Evolutionary conservation across 2,888 invertebrate species (phyloP), one percentile per base, ranked within the genome.

Genomic region (Mythimna albipuncta): DNA sequence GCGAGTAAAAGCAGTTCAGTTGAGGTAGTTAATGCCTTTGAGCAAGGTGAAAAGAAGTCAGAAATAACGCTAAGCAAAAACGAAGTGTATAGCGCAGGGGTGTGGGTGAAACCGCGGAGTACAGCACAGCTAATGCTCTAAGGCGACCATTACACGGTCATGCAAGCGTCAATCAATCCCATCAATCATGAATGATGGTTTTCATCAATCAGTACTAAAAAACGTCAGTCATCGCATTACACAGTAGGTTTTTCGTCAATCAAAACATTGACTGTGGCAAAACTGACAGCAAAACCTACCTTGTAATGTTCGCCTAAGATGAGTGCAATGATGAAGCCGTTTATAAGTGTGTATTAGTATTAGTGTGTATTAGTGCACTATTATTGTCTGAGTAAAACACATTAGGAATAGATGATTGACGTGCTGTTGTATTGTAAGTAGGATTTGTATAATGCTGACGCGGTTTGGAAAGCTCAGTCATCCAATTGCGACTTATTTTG

Each of bases 301-400:
- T 26, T 26, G 26, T 26, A 26, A 26, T 26, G 26, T 26, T 26
- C 26, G 26, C 26, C 26, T 26, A 26, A 66, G 58, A 52, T 38
- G 47, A 79, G 44, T 57, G 38, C 66, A 63, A 64, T 75, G 69
- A 66, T 52, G 21, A 66, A 65, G 59, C 52, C 70, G 35, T 58
- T 65, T 69, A 11, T 55, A 41, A 79, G 44, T 72, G 47, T 32
- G 50, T 68, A 35, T 63, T 72, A 26, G 54, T 64, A 21, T 13
- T 57, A 32, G 16, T 32, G 64, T 71, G 50, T 41, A 64, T 61
- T 68, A 64, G 54, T 80, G 38, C 52, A 75, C 68, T 62, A 65
- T 57, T 69, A 57, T 69, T 75, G 59, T 81, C 63, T 64, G 57
- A 13, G 54, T 69, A 70, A 69, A 75, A 79, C 44, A 75, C 81